Evolutionary conservation across 2,113 vertebrate genomes (phyloP), one percentile per base, ranked within the genome.

Genomic region (Tragelaphus buxtoni): DNA sequence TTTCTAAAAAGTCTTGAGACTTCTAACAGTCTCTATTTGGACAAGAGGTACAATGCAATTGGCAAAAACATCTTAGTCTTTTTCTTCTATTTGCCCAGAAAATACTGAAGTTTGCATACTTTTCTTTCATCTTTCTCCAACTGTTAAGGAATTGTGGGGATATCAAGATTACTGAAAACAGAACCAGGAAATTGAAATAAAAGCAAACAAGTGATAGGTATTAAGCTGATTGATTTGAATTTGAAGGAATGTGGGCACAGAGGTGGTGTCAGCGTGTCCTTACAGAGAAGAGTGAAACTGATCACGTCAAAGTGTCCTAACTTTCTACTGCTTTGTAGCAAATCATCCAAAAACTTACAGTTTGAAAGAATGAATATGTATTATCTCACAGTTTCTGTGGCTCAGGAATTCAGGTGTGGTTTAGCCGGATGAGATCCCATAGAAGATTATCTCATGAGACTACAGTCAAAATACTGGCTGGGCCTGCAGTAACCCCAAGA

Each of bases 1-100:
- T 88, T 93, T 83, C 56, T 87, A 39, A 45, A 92, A 97, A 90
- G 47, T 28, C 86, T 93, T 90, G 45, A 80, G 18, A 58, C 28
- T 18, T 65, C 35, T 93, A 56, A 32, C 39, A 88, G 20, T 85
- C 26, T 32, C 45, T 83, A 32, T 79, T 65, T 92, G 45, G 18
- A 69, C 8, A 85, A 47, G n/a, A 86, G 45, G 8, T 10, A 39
- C 18, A 93, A 22, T 88, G 91, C 55, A 69, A 47, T 0, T 35
- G 55, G 20, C 10, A 28, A 74, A 65, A 81, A 58, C 14, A 35
- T 42, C 39, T 53, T 49, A 63, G 14, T 53, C 5, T 74, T 94
- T 81, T 96, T 80, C 63, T 96, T 88, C 49, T 42, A 32, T 2
- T 65, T 45, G 30, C 88, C 14, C 55, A 96, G 30, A 85, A 74